These are phyloP conservation scores for Chaetorhynchus papuensis DNA, from an alignment of 2,113 vertebrate species.

Conservation along the genomic window DNA sequence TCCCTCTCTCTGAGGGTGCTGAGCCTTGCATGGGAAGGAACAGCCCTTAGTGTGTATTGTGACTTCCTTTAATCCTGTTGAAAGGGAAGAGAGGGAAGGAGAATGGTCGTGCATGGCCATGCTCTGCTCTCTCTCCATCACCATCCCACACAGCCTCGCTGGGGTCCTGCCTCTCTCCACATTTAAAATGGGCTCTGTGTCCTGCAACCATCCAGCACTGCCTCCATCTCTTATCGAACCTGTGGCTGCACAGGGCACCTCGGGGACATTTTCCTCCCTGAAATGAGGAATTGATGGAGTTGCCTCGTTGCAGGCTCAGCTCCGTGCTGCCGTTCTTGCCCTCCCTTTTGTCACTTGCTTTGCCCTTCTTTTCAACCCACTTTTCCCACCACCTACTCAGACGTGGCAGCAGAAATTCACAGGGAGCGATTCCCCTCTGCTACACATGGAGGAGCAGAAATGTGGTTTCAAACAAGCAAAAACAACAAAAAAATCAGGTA, in stretches of 20 bases:
- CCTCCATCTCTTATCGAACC: not conserved
- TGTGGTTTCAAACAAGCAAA: not conserved
- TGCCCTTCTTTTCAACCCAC: not conserved
- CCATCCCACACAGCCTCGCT: accelerated
- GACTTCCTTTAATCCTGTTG: not conserved
- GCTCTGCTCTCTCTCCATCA: not conserved
- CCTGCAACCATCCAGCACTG: not conserved
- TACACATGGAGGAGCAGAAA: accelerated
- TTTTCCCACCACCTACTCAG: not conserved
- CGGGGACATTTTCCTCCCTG: not conserved
- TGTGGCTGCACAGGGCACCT: not conserved
- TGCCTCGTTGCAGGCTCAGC: not conserved
- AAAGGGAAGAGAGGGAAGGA: not conserved
- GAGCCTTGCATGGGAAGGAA: not conserved
- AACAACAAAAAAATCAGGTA: not conserved
- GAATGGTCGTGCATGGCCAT: accelerated
- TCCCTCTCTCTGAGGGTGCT: accelerated
- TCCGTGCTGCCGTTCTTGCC: not conserved
- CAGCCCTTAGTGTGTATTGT: accelerated
- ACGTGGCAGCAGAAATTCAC: not conserved
- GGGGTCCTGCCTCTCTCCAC: not conserved
- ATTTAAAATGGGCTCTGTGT: not conserved
- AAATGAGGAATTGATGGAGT: constrained; percentile 2
- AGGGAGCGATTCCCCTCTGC: not conserved
- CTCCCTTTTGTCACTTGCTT: not conserved